Evolutionary conservation across 2,888 invertebrate species (phyloP).

Genomic region (Eulithis testata): DNA sequence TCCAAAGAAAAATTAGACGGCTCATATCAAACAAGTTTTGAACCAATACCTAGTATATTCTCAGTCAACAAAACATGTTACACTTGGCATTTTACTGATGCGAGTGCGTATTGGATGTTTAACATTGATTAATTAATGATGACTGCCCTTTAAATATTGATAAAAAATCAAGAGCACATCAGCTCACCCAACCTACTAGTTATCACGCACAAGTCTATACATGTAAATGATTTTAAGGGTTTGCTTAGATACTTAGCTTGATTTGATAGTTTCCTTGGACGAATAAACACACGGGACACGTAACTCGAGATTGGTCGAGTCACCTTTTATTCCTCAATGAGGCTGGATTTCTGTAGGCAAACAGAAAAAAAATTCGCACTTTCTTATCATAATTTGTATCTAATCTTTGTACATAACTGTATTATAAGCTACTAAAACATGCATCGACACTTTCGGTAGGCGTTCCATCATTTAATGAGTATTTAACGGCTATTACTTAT

Average conservation of each 20-base stretch:
- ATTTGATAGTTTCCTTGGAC: too few species aligned
- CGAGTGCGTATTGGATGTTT: constrained; percentile 33
- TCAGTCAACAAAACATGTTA: constrained; percentile 36
- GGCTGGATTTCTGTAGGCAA: constrained; percentile 12
- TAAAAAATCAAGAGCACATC: too few species aligned
- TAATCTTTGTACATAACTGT: constrained; percentile 63
- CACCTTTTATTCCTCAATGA: constrained; percentile 23
- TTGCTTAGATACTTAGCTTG: too few species aligned
- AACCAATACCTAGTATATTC: constrained; percentile 36
- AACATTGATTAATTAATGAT: constrained; percentile 34
- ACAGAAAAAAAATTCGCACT: constrained; percentile 4
- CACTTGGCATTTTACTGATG: constrained; percentile 34
- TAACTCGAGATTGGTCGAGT: too few species aligned
- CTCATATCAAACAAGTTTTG: constrained; percentile 46
- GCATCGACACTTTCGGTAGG: constrained; percentile 73
- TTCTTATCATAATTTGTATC: constrained; percentile 7
- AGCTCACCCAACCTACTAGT: too few species aligned
- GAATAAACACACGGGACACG: too few species aligned
- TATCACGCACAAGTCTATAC: too few species aligned
- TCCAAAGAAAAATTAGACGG: constrained; percentile 51
- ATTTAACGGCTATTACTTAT: constrained; percentile 68
- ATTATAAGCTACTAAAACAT: constrained; percentile 72
- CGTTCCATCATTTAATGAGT: constrained; percentile 73
- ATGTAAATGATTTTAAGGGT: too few species aligned
- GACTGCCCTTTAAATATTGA: constrained; percentile 33